Base-by-base conservation (phyloP, 2,113 vertebrate species). In the Callospermophilus lateralis region DNA sequence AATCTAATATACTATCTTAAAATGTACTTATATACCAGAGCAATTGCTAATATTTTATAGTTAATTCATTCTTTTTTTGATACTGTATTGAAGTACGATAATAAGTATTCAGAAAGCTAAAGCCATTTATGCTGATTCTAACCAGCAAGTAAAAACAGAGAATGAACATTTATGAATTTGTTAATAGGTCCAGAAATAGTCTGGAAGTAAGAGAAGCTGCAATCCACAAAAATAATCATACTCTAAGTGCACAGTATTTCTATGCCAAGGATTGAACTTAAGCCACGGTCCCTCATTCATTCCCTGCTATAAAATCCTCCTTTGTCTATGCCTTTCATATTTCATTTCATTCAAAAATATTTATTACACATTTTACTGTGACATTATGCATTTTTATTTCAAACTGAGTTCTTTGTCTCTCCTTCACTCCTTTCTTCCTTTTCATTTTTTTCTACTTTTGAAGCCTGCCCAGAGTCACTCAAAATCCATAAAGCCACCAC, bases 101-200 rank as follows among this genome's bases (percentile, higher is more conserved):
- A 86, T 90, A 95, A 96, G n/a, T 67, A 87, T 84, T 67, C 53
- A 32, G n/a, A 39, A 96, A 90, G n/a, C 79, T 74, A 87, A 77
- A 96, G 90, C 84, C 79, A 96, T 68, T 84, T 95, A 83, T 72
- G 67, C 55, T 95, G n/a, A 68, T 93, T 97, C 37, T 94, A 95
- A 84, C 61, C 61, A 93, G 92, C 92, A 97, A 90, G 53, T 84
- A 95, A 93, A 97, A 73, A 17, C n/a, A 94, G 67, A 81, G 55
- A 51, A 86, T 80, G 48, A 96, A 92, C 80, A 95, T 68, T 96
- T 93, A 95, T 80, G 39, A 94, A 93, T 95, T 85, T 85, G 58
- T 89, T 96, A 96, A 85, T 91, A 95, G 20, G 81, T 79, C 37
- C 65, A 96, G 81, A 97, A 97, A 97, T 84, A 95, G 90, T 55